Conservation (phyloP, 2,113 vertebrate species). For the Balaenoptera acutorostrata region DNA sequence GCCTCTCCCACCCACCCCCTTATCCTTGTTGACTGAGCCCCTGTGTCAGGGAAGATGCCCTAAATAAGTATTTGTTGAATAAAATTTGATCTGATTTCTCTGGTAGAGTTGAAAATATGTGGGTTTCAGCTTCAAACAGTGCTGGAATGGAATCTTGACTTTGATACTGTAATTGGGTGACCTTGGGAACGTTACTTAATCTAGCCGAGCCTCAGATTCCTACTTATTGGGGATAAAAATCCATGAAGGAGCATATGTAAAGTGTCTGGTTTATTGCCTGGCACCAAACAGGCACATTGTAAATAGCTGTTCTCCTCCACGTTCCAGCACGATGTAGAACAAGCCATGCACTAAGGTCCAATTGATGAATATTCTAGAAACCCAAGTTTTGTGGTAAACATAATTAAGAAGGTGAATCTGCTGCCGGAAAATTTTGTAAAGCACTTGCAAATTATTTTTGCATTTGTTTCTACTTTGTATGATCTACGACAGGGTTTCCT, state of each 20-base stretch:
- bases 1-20: background rate
- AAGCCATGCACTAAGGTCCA: background rate
- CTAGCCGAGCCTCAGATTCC: background rate
- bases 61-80: background rate
- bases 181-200: background rate
- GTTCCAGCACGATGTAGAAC: background rate
- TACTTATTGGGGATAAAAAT: background rate
- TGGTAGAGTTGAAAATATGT: background rate
- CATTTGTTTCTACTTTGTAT: background rate
- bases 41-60: background rate
- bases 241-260: background rate
- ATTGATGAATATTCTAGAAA: background rate
- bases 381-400: background rate
- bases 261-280: background rate
- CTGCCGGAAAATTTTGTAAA: conserved; percentile 11
- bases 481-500: background rate
- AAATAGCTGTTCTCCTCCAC: background rate
- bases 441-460: background rate
- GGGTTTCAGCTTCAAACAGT: background rate
- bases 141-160: background rate
- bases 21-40: background rate
- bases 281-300: background rate
- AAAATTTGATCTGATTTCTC: background rate
- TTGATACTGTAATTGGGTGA: background rate
- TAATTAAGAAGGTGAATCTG: background rate